Conservation (phyloP, 2,113 vertebrate species). For the Choloepus hoffmanni region DNA sequence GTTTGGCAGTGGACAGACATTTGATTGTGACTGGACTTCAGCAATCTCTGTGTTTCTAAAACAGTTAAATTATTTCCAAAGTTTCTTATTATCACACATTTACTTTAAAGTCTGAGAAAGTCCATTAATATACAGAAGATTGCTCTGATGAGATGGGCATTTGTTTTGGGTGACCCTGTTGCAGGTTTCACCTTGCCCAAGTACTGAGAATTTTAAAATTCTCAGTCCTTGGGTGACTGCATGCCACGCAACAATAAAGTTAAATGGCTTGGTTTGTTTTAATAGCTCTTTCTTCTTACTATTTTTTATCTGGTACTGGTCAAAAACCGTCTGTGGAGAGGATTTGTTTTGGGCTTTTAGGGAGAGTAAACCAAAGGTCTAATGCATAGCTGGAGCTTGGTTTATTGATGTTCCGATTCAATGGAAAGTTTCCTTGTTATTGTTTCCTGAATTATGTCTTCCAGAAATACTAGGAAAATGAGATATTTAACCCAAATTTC, state of each 20-base stretch:
- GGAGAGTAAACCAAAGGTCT: not conserved
- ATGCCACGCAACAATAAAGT: not conserved
- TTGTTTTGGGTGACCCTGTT: not conserved
- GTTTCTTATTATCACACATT: not conserved
- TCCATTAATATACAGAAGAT: not conserved
- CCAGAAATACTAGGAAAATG: constrained; percentile 11
- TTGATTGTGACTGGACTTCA: not conserved
- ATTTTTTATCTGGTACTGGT: not conserved
- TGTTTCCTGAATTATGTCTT: constrained; percentile 2
- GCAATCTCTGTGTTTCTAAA: not conserved
- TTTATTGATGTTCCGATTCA: not conserved
- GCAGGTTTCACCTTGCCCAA: constrained; percentile 1
- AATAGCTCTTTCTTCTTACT: not conserved
- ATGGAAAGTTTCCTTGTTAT: not conserved
- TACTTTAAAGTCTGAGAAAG: not conserved
- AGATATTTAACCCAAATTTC: not conserved
- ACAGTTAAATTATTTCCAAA: not conserved
- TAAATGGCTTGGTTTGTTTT: not conserved
- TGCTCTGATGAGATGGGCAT: not conserved
- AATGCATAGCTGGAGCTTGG: not conserved
- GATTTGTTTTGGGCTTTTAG: not conserved
- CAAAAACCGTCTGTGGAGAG: not conserved
- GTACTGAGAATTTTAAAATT: not conserved
- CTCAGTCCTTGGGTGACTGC: not conserved
- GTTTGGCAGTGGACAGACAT: not conserved